These are phyloP conservation scores for Mnemiopsis leidyi DNA, from an alignment of 37 sponge, comb jelly and placozoan species.

Conservation along the genomic window DNA sequence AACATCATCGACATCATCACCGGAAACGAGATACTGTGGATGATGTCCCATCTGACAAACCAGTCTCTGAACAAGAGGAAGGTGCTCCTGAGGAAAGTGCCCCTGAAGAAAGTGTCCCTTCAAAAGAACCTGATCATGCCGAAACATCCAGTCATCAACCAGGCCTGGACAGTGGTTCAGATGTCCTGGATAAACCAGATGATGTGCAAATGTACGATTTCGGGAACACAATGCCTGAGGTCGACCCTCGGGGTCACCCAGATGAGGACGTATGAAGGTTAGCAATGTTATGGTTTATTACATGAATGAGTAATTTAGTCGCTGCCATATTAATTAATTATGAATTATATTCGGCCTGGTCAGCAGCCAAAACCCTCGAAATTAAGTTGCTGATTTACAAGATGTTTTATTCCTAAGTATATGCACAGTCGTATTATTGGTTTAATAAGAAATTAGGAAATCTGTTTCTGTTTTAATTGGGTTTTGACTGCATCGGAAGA, in stretches of 20 bases:
- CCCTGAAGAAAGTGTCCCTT: not conserved
- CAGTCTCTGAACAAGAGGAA: not conserved
- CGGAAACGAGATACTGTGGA: not conserved
- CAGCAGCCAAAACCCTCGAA: too few relatives aligned
- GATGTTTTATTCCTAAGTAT: too few relatives aligned
- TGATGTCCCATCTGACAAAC: not conserved
- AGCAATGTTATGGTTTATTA: too few relatives aligned
- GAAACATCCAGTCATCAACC: not conserved
- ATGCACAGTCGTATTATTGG: too few relatives aligned
- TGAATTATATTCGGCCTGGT: too few relatives aligned
- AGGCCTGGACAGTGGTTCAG: not conserved
- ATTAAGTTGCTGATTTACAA: too few relatives aligned
- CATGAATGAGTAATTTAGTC: too few relatives aligned
- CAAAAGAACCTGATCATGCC: not conserved
- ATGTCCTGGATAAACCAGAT: conserved; percentile 3
- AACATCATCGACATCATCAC: conserved; percentile 40
- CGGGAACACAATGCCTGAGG: conserved; percentile 13
- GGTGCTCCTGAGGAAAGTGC: not conserved
- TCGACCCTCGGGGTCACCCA: conserved; percentile 40
- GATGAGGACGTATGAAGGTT: not conserved
- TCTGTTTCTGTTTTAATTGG: too few relatives aligned
- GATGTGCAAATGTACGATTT: conserved; percentile 60
- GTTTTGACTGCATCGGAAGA: too few relatives aligned
- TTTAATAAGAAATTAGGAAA: too few relatives aligned
- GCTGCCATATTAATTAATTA: too few relatives aligned